Percentiles rank a stretch among this genome's conserved stretches.
Conservation (phyloP, 2,113 vertebrate genomes). For the Ploceus nigricollis region DNA sequence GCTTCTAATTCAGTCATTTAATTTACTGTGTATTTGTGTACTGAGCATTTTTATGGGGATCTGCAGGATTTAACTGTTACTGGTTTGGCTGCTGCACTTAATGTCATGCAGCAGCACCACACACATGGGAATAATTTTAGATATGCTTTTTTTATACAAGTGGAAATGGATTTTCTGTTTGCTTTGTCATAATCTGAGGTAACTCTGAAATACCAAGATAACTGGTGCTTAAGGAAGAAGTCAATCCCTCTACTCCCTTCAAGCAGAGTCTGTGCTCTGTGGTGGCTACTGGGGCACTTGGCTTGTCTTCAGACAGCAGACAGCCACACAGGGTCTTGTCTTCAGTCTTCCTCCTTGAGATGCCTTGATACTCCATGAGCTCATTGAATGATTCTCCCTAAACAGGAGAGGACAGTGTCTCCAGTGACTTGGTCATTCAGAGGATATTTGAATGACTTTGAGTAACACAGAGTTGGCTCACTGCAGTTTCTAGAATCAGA, state of each 20-base stretch:
- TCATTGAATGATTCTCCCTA: background rate
- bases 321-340: background rate
- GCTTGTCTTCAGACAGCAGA: background rate
- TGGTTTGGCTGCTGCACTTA: constrained; percentile 45
- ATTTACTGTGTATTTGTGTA: constrained; percentile 38
- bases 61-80: constrained; percentile 44
- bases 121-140: constrained; percentile 63
- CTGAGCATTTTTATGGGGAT: constrained; percentile 53
- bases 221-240: background rate
- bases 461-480: background rate
- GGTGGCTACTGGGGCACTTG: background rate
- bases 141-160: constrained; percentile 1
- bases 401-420: background rate
- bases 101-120: constrained; percentile 50
- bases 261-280: background rate
- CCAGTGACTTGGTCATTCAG: background rate
- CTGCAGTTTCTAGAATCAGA: background rate
- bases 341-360: background rate
- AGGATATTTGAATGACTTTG: background rate
- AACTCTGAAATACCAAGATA: background rate
- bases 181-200: constrained; percentile 31
- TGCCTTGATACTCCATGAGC: background rate
- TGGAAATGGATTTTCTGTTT: constrained; percentile 37
- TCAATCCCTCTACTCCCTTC: background rate
- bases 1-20: constrained; percentile 49